Percentiles rank a stretch among this genome's conserved stretches.
These are phyloP conservation scores for Dendrolimus punctatus DNA, from an alignment of 1,140 invertebrate genomes.

Conservation along the genomic window DNA sequence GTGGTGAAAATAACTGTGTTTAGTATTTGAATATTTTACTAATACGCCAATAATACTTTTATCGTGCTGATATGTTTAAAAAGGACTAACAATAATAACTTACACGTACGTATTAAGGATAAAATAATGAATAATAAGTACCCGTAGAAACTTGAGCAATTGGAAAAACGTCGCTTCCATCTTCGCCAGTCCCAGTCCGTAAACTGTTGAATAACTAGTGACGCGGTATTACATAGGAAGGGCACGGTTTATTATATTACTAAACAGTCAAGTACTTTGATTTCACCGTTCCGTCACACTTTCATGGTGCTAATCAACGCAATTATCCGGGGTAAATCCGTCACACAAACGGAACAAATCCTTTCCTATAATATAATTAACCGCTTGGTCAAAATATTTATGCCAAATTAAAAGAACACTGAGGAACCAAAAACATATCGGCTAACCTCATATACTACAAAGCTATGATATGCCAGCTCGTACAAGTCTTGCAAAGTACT, in stretches of 20 bases:
- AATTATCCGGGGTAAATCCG: background rate
- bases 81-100: no score
- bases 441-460: no score
- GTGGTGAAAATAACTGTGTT: no score
- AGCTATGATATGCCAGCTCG: no score
- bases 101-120: no score
- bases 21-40: no score
- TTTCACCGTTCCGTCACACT: slow-evolving; percentile 51
- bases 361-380: slow-evolving; percentile 1
- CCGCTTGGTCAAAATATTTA: background rate
- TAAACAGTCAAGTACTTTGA: slow-evolving; percentile 16
- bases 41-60: no score
- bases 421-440: background rate
- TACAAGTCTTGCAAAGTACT: background rate
- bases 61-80: no score
- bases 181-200: slow-evolving; percentile 6
- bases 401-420: background rate
- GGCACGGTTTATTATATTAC: slow-evolving; percentile 19
- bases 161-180: slow-evolving; percentile 27
- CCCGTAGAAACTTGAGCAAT: slow-evolving; percentile 31
- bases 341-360: slow-evolving; percentile 10
- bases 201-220: slow-evolving; percentile 2
- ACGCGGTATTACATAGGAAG: slow-evolving; percentile 12
- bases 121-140: slow-evolving; percentile 11
- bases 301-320: slow-evolving; percentile 23